phyloP scores from a whole-genome alignment of 2,797 vertebrate genomes.

The Crenichthys baileyi region DNA sequence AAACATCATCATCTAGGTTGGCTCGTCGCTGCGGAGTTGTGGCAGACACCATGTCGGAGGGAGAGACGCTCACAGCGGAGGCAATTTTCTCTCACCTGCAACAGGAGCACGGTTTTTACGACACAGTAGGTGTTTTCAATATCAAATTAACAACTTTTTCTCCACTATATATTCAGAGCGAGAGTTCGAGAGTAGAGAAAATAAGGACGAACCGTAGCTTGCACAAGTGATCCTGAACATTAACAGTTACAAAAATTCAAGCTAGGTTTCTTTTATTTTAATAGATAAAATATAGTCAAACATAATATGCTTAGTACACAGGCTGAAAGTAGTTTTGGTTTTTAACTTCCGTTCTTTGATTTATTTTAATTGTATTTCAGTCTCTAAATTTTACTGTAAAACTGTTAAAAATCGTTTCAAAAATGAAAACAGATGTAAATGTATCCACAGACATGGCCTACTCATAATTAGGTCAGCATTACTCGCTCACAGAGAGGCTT shows the following conservation, averaged over 20 bases:
- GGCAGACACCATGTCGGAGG: conserved; percentile 54
- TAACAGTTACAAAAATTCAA: neutral
- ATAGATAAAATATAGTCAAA: neutral
- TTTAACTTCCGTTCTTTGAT: neutral
- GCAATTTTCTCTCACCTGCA: conserved; percentile 42
- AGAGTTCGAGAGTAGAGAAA: neutral
- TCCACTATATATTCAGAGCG: neutral
- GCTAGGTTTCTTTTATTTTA: neutral
- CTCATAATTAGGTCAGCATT: neutral
- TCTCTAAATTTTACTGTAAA: neutral
- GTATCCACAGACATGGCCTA: neutral
- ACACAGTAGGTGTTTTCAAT: conserved; percentile 63
- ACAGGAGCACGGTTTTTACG: conserved; percentile 29
- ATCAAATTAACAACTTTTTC: neutral
- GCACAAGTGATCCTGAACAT: neutral
- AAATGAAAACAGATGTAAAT: neutral
- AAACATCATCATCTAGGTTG: neutral
- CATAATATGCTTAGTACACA: too few relatives aligned
- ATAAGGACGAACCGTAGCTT: neutral
- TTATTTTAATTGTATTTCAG: neutral
- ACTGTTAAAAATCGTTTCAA: neutral
- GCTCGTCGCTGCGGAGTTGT: neutral
- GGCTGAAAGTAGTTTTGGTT: neutral
- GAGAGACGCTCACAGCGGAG: conserved; percentile 15
- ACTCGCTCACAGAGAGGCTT: neutral